Percentiles rank a stretch among this genome's conserved stretches.
Evolutionary conservation across 2,888 invertebrate genomes (phyloP).

Genomic region (Hypsopygia costalis): DNA sequence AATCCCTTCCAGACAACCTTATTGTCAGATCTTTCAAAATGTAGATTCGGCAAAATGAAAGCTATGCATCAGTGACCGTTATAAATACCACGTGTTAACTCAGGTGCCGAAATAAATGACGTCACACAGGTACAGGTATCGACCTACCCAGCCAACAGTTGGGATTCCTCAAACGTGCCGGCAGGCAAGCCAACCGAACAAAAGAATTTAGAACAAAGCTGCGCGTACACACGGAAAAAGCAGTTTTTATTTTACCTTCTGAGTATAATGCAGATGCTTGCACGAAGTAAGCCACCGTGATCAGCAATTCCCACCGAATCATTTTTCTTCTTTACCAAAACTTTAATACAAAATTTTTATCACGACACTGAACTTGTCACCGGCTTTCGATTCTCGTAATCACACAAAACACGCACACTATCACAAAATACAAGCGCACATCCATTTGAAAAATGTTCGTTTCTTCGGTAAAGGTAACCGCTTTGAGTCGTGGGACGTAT

Average conservation of each 20-base stretch:
- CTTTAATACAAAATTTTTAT: constrained; percentile 58
- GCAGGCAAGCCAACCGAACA: constrained; percentile 46
- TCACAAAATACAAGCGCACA: constrained; percentile 73
- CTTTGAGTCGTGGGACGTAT: constrained; percentile 71
- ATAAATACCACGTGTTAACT: neutral
- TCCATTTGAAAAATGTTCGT: constrained; percentile 79
- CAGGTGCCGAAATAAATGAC: neutral
- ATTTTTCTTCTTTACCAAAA: constrained; percentile 55
- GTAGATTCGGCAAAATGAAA: too few relatives aligned
- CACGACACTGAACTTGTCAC: constrained; percentile 25
- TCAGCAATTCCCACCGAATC: constrained; percentile 50
- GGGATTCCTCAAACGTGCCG: constrained; percentile 23
- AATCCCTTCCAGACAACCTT: too few relatives aligned
- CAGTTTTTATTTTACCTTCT: constrained; percentile 63
- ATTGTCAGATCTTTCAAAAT: too few relatives aligned
- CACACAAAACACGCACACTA: constrained; percentile 74
- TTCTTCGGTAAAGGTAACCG: constrained; percentile 74
- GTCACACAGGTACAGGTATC: neutral
- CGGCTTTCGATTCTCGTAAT: constrained; percentile 61
- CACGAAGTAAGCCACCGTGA: neutral
- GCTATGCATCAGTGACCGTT: constrained; percentile 5
- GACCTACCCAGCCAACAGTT: constrained; percentile 8
- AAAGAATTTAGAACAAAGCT: constrained; percentile 56
- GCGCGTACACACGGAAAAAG: constrained; percentile 62
- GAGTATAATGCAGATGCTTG: constrained; percentile 65